phyloP scores from a whole-genome alignment of 2,797 vertebrate genomes.

The Threskiornis aethiopicus region DNA sequence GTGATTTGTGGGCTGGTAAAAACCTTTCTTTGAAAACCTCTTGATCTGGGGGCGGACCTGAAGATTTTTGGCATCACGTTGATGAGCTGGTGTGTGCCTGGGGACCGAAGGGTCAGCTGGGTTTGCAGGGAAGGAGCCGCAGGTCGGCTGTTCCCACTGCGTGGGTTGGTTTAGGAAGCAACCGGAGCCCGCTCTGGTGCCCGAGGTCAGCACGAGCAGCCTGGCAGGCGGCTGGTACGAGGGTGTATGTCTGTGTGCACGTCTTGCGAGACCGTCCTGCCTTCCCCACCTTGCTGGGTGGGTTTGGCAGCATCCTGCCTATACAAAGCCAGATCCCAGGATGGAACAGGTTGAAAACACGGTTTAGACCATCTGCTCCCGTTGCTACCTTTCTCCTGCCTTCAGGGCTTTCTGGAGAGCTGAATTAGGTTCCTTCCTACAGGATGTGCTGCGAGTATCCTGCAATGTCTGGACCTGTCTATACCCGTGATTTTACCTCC shows the following conservation, averaged over 20 bases:
- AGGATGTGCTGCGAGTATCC: not conserved
- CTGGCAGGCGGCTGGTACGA: accelerated
- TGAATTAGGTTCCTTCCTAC: not conserved
- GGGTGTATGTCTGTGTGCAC: too few relatives aligned
- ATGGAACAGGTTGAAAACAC: not conserved
- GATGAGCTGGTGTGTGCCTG: accelerated
- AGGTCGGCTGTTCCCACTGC: not conserved
- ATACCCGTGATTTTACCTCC: not conserved
- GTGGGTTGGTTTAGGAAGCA: not conserved
- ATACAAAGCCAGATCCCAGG: not conserved
- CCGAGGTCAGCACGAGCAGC: not conserved
- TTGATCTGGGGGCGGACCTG: accelerated
- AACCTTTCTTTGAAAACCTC: not conserved
- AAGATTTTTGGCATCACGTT: not conserved
- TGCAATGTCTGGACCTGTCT: not conserved
- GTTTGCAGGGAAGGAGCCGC: not conserved
- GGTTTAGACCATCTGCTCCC: not conserved
- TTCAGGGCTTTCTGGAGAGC: not conserved
- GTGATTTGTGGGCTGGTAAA: not conserved
- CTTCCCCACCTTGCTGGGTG: not conserved
- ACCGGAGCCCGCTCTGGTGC: not conserved
- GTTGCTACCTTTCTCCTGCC: not conserved
- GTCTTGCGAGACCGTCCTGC: not conserved
- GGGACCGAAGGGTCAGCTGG: not conserved
- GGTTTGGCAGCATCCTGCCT: not conserved